Conservation (phyloP, 1,140 invertebrate genomes). For the Zaprionus vittiger region DNA sequence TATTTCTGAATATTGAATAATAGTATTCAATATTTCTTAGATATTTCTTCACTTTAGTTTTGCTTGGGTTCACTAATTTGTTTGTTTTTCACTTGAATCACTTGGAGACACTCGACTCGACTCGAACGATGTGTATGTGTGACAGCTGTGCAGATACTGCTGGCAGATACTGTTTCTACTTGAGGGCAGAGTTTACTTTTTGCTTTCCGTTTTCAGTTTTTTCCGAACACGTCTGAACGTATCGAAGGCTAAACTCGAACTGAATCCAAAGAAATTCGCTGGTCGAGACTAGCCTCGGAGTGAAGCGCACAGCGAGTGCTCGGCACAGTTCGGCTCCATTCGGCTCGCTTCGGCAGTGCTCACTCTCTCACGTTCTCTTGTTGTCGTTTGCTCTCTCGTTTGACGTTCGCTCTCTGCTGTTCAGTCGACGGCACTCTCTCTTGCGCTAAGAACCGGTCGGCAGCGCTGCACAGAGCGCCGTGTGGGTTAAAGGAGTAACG, state of each 20-base stretch:
- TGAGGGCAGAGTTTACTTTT: slow-evolving; percentile 34
- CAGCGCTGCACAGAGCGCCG: slow-evolving; percentile 36
- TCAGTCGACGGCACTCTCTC: neutral
- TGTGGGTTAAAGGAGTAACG: slow-evolving; percentile 43
- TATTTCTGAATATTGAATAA: neutral
- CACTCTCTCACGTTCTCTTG: slow-evolving; percentile 17
- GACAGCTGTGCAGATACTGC: slow-evolving; percentile 13
- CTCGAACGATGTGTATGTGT: slow-evolving; percentile 2
- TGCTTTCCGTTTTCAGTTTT: slow-evolving; percentile 54
- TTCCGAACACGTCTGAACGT: slow-evolving; percentile 82
- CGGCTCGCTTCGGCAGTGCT: neutral
- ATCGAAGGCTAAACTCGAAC: slow-evolving; percentile 83
- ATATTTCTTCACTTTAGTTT: slow-evolving; percentile 18
- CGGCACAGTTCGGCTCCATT: neutral
- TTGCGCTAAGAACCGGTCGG: slow-evolving; percentile 58
- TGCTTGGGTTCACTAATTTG: slow-evolving; percentile 33
- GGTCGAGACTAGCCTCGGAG: slow-evolving; percentile 47
- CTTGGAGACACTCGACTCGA: slow-evolving; percentile 24
- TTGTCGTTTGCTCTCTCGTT: slow-evolving; percentile 10
- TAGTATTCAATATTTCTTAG: neutral
- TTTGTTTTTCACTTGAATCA: slow-evolving; percentile 38
- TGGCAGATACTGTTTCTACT: slow-evolving; percentile 2
- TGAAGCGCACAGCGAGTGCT: slow-evolving; percentile 47
- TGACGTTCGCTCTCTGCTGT: slow-evolving; percentile 16
- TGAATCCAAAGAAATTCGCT: slow-evolving; percentile 54